Conservation (phyloP, 2,797 vertebrate genomes). For the Rousettus madagascariensis region DNA sequence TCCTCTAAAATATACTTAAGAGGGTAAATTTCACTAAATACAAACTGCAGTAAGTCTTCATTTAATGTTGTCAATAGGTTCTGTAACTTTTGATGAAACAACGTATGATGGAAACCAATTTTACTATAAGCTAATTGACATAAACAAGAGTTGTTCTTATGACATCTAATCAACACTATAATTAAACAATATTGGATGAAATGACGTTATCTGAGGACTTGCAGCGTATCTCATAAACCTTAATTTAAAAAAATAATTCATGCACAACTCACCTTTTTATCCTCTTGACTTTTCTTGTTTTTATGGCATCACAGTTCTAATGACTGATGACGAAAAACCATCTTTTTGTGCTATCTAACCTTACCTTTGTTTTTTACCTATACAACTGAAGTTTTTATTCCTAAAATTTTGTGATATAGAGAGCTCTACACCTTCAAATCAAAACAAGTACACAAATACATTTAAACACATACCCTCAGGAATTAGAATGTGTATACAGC, state of each 20-base stretch:
- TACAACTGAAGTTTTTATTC: constrained; percentile 22
- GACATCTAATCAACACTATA: not conserved
- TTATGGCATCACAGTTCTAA: constrained; percentile 26
- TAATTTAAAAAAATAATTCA: not conserved
- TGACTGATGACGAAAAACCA: not conserved
- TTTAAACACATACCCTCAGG: not conserved
- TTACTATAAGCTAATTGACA: not conserved
- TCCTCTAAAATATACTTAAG: constrained; percentile 30
- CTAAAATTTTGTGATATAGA: constrained; percentile 5
- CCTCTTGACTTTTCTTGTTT: constrained; percentile 44
- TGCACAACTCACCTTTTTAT: constrained; percentile 50
- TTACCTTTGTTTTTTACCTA: constrained; percentile 58
- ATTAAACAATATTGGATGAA: not conserved
- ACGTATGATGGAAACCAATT: not conserved
- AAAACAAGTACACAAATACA: not conserved
- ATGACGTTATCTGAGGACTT: not conserved
- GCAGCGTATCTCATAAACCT: not conserved
- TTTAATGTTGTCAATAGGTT: not conserved
- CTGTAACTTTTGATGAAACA: not conserved
- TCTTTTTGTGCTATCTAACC: not conserved
- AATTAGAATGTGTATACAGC: not conserved
- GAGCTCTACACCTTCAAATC: not conserved
- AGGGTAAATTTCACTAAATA: not conserved
- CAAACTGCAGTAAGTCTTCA: not conserved
- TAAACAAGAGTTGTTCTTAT: not conserved